A percentile compares a stretch with the other conserved stretches of the same genome.
phyloP scores from a whole-genome alignment of 2,888 invertebrate genomes.

The Amiota mariae region DNA sequence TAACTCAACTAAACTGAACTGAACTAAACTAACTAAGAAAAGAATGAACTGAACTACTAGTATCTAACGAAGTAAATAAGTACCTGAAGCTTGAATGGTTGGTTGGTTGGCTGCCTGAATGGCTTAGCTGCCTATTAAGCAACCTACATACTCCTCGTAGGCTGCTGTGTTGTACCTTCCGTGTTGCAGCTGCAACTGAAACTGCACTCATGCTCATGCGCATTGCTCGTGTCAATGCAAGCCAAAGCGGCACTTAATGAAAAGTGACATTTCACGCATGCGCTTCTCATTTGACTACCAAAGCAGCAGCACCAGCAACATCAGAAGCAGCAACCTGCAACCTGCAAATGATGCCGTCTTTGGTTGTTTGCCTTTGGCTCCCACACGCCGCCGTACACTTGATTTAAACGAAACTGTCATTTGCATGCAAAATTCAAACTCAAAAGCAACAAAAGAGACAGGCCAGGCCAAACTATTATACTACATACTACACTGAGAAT shows the following conservation, averaged over 20 bases:
- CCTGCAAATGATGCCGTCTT: no score
- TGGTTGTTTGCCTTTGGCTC: not conserved
- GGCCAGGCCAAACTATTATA: no score
- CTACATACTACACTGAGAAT: no score
- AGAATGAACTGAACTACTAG: no score
- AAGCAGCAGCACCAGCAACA: conserved; percentile 12
- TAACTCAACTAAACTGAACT: not conserved
- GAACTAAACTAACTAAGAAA: no score
- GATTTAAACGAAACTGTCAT: conserved; percentile 58
- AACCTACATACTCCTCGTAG: not conserved
- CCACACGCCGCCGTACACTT: conserved; percentile 31
- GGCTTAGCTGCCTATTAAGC: not conserved
- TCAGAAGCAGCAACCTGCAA: not conserved
- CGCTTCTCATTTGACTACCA: conserved; percentile 36
- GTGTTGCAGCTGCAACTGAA: conserved; percentile 18
- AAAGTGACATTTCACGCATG: conserved; percentile 72
- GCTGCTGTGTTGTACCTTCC: not conserved
- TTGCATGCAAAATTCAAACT: conserved; percentile 48
- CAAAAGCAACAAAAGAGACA: conserved; percentile 40
- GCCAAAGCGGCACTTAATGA: conserved; percentile 59
- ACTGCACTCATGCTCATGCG: conserved; percentile 23
- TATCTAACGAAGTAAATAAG: no score
- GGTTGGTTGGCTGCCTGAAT: not conserved
- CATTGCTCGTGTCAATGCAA: conserved; percentile 42
- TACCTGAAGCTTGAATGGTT: no score